Evolutionary conservation across 2,113 vertebrate genomes (phyloP).

Genomic region (Brienomyrus brachyistius): DNA sequence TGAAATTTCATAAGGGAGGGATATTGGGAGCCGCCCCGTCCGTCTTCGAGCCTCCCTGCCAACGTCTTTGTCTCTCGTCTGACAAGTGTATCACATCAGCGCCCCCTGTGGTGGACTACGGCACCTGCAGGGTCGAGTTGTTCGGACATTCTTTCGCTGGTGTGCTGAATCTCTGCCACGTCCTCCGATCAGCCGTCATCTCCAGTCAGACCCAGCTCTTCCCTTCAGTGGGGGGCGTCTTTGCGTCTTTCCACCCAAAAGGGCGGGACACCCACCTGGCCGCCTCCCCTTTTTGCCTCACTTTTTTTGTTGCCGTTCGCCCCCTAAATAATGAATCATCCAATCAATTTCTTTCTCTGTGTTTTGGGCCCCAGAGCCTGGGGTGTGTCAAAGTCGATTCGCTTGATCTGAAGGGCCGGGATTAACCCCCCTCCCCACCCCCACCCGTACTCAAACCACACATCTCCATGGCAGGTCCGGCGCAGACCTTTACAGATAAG

Average conservation of each 20-base stretch:
- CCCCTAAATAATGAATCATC: conserved; percentile 75
- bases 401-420: conserved; percentile 68
- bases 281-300: conserved; percentile 31
- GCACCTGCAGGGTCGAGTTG: conserved; percentile 34
- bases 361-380: conserved; percentile 71
- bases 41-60: conserved; percentile 47
- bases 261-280: conserved; percentile 26
- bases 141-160: background rate
- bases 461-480: conserved; percentile 33
- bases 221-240: conserved; percentile 57
- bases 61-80: conserved; percentile 47
- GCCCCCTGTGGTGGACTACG: conserved; percentile 63
- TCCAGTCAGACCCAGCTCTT: conserved; percentile 36
- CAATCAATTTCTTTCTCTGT: conserved; percentile 77
- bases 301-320: conserved; percentile 48
- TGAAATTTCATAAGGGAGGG: conserved; percentile 71
- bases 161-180: background rate
- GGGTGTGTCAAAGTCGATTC: conserved; percentile 72
- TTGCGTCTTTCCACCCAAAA: conserved; percentile 19
- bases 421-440: conserved; percentile 49
- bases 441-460: conserved; percentile 41
- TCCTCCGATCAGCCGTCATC: background rate
- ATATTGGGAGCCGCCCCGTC: conserved; percentile 60
- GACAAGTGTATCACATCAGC: conserved; percentile 57
- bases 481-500: conserved; percentile 33